Evolutionary conservation across 2,113 vertebrate species (phyloP), one percentile per base, ranked within the genome.

Genomic region (Arizona elegans): DNA sequence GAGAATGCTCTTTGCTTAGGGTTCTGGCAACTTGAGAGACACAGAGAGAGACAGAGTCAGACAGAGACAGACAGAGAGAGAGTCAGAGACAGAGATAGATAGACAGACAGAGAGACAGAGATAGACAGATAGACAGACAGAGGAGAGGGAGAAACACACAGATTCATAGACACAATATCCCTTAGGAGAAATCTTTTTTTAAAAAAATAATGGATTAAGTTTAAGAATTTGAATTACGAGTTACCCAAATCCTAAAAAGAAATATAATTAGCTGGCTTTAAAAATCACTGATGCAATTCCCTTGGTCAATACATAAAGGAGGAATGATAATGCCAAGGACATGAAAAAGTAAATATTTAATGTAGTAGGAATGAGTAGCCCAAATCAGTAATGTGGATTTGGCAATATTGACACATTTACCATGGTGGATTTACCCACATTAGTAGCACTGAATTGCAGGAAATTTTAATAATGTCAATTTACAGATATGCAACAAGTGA

Each of bases 401-500:
- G 95, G 90, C 86, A 95, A 89, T 91, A 94, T 96, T 95, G 96
- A 95, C 92, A 92, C 87, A 96, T 96, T 91, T 93, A 91, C 92
- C 89, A 65, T 17, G 70, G 62, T 93, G 91, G 65, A 85, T 95
- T 94, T 91, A 90, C 93, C 92, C 86, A 89, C 85, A 94, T 95
- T 96, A 95, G 92, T 90, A 89, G 86, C 89, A 87, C 88, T 87
- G 92, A 93, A 85, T 58, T 26, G 92, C 91, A 94, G 91, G 94
- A 94, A 95, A 94, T 93, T 94, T 94, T 95, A 96, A 95, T 96
- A 96, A 95, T 95, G 94, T 93, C 91, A 23, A 88, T 94, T 94
- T 33, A 89, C 86, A 86, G 70, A 91, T 56, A 86, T 29, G 38
- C 90, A 89, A 89, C n/a, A 29, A 56, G 43, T 54, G 70, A 89